Base-by-base conservation (phyloP, 2,113 vertebrate species). In the Suricata suricatta region DNA sequence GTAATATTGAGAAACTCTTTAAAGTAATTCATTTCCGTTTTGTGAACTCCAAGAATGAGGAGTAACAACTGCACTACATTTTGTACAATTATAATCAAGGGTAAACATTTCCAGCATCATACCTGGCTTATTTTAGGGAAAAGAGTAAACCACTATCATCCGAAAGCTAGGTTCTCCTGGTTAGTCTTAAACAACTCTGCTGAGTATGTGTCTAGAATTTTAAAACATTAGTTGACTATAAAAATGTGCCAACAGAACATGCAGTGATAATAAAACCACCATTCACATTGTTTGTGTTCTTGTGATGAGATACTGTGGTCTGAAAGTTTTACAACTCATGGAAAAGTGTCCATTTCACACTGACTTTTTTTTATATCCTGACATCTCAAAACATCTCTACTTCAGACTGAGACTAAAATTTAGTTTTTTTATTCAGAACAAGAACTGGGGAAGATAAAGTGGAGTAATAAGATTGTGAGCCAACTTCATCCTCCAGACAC, bases 131-230 rank as follows among this genome's bases (percentile, higher is more conserved):
- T 93, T 90, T 63, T 72, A 81, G 35, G 44, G 25, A 69, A 84
- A 92, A 47, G 0, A 0, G 2, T 2, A 25, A 85, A 47, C 11
- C 21, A 86, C 23, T 38, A n/a, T 71, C 64, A 57, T 47, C 41
- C 33, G 23, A 21, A 14, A 80, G 35, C 31, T 29, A 4, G 83
- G 17, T 71, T 89, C 25, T 88, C 52, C 63, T 85, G 41, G 29
- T 35, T 38, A 15, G 15, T 76, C 81, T 87, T 54, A 88, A 11
- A 6, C 64, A 63, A 80, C 12, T 25, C 44, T 84, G 76, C 29
- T 81, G 81, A 91, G 76, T 93, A n/a, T 44, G 63, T 71, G 77
- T 60, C 85, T 69, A 90, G 81, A 90, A 90, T 69, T 74, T 96
- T 80, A 82, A 94, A 63, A 82, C 76, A 90, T 44, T 10, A 93